These are phyloP conservation scores for Cyprinodon diabolis DNA, from an alignment of 2,797 vertebrate species.

Conservation along the genomic window DNA sequence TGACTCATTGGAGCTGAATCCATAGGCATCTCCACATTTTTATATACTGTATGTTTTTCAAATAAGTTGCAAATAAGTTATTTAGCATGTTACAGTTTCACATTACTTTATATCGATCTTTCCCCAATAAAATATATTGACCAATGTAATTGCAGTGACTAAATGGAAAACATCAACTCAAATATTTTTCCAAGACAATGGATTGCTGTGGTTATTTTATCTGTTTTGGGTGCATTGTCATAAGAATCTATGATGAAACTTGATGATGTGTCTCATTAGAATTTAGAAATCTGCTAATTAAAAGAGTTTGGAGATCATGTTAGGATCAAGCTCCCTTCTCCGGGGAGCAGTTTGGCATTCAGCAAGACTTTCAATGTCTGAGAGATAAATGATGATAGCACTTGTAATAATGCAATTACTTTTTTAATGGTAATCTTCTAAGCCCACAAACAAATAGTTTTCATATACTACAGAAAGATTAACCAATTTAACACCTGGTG, in stretches of 20 bases:
- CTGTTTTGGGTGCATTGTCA: constrained; percentile 58
- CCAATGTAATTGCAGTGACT: neutral
- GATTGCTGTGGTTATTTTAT: constrained; percentile 57
- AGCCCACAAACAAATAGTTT: constrained; percentile 83
- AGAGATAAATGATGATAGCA: constrained; percentile 80
- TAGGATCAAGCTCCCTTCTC: constrained; percentile 63
- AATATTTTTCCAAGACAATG: neutral
- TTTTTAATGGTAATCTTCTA: constrained; percentile 69
- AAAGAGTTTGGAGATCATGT: constrained; percentile 54
- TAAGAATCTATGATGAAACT: constrained; percentile 18
- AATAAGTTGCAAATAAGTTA: neutral
- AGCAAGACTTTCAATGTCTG: constrained; percentile 71
- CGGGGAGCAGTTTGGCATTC: constrained; percentile 73
- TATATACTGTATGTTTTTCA: neutral
- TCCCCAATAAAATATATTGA: neutral
- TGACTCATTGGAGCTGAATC: neutral
- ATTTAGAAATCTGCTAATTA: constrained; percentile 62
- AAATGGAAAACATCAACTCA: neutral
- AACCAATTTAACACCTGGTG: constrained; percentile 81
- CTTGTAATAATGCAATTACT: constrained; percentile 76
- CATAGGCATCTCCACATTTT: neutral
- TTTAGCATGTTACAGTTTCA: constrained; percentile 25
- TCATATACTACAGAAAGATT: constrained; percentile 81
- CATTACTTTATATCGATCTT: neutral
- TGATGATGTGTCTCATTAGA: constrained; percentile 43